Evolutionary conservation across 2,797 vertebrate genomes (phyloP).

Genomic region (Glyptemys insculpta): DNA sequence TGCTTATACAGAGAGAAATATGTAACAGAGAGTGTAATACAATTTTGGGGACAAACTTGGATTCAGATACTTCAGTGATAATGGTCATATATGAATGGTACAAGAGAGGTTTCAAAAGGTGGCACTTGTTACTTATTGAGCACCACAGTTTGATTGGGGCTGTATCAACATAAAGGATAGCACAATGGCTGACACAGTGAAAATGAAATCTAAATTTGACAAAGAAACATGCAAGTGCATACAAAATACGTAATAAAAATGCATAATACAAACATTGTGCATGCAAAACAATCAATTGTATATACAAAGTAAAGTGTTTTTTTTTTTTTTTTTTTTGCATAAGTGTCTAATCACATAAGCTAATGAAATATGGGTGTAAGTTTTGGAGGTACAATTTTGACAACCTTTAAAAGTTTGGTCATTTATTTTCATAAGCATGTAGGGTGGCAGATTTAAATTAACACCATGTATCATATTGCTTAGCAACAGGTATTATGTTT

Average conservation of each 20-base stretch:
- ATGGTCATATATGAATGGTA: neutral
- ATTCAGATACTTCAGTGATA: neutral
- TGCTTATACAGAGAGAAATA: rapidly evolving
- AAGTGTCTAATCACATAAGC: rapidly evolving
- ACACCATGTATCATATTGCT: neutral
- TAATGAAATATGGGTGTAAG: rapidly evolving
- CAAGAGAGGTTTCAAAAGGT: neutral
- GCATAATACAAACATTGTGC: neutral
- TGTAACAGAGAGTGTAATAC: neutral
- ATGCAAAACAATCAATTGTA: neutral
- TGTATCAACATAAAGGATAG: neutral
- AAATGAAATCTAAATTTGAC: neutral
- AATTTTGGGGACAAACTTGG: neutral
- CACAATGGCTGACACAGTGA: neutral
- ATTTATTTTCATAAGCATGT: neutral
- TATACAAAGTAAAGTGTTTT: neutral
- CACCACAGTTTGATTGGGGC: neutral
- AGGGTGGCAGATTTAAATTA: neutral
- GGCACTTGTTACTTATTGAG: neutral
- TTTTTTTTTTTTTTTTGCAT: neutral
- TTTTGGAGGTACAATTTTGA: neutral
- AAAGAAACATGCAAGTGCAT: neutral
- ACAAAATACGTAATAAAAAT: neutral
- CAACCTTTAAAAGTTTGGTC: rapidly evolving
- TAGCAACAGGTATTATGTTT: neutral